A percentile compares a stretch with the other conserved stretches of the same genome.
Evolutionary conservation across 2,888 invertebrate species (phyloP).

Genomic region (Idaea aversata): DNA sequence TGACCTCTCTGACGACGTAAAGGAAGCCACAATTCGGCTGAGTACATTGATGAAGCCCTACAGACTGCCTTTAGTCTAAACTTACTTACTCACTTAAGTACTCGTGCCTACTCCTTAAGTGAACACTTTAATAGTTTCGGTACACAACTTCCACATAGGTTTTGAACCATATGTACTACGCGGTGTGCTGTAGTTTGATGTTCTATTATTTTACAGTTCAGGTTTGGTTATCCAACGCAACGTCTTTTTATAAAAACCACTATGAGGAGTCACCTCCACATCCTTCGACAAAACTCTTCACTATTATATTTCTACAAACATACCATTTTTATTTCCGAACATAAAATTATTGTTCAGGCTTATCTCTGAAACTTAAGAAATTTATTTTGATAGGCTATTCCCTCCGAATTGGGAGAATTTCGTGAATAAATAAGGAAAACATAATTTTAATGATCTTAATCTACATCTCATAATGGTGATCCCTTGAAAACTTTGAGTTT

Average conservation of each 20-base stretch:
- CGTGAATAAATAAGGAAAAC: constrained; percentile 2
- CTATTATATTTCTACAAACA: neutral
- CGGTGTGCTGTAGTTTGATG: too few species aligned
- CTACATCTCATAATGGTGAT: neutral
- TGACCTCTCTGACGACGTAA: constrained; percentile 44
- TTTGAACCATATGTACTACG: too few species aligned
- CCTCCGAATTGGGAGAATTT: neutral
- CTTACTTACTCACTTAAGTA: constrained; percentile 20
- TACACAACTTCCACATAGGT: neutral
- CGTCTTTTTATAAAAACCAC: neutral
- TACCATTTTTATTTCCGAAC: neutral
- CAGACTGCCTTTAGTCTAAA: constrained; percentile 46
- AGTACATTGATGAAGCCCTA: constrained; percentile 67
- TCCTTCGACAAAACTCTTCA: neutral
- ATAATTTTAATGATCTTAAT: neutral
- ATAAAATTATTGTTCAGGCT: neutral
- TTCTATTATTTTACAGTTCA: neutral
- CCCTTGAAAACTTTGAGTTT: neutral
- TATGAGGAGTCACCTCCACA: neutral
- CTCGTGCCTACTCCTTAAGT: neutral
- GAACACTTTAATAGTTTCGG: neutral
- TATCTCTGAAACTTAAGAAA: constrained; percentile 1
- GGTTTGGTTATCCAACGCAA: neutral
- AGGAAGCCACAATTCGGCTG: constrained; percentile 69
- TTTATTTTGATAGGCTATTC: neutral